A percentile compares a stretch with the other conserved stretches of the same genome.
Conservation (phyloP, 2,888 invertebrate species). For the Spisula subtruncata region DNA sequence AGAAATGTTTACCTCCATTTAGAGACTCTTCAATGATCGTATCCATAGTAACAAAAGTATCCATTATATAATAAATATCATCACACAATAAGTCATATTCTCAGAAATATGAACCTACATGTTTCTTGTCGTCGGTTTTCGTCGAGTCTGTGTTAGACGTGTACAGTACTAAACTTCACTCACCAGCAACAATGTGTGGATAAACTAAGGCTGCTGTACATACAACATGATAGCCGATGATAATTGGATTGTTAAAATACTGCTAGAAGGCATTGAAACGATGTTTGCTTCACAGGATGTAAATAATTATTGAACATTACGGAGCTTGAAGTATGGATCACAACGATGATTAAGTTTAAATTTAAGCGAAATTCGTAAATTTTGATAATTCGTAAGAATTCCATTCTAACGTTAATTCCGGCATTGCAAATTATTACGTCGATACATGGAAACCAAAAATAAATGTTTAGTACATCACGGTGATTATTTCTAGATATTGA, state of each 20-base stretch:
- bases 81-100: neutral
- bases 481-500: no score
- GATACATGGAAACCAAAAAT: no score
- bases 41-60: neutral
- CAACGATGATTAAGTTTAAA: no score
- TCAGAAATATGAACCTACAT: neutral
- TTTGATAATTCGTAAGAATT: no score
- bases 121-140: neutral
- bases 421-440: no score
- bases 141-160: neutral
- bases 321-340: neutral
- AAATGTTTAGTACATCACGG: no score
- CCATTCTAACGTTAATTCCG: no score
- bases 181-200: neutral
- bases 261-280: slow-evolving; percentile 4
- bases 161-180: neutral
- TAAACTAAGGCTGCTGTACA: neutral
- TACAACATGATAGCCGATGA: neutral
- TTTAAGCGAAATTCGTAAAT: no score
- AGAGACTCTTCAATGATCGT: neutral
- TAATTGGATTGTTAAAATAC: neutral
- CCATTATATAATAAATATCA: neutral
- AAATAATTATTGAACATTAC: neutral
- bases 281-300: neutral
- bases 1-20: neutral